Percentiles rank a stretch among this genome's conserved stretches.
phyloP scores from a whole-genome alignment of 2,113 vertebrate genomes.

The Melanerpes aurifrons region DNA sequence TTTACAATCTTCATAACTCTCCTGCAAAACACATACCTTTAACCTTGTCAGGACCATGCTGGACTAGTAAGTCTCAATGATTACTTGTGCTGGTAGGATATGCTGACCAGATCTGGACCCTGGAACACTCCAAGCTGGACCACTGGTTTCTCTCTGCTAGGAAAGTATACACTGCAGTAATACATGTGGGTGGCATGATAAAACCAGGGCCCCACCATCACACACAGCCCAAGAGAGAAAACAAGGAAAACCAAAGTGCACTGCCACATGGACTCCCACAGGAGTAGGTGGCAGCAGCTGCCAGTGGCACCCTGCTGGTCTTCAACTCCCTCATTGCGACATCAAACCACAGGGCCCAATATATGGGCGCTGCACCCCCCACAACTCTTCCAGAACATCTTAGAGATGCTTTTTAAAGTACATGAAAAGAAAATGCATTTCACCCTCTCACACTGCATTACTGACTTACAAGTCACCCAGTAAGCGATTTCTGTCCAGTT shows the following conservation, averaged over 20 bases:
- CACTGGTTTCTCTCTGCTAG: background rate
- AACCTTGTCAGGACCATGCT: background rate
- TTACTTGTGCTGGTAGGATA: background rate
- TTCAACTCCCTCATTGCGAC: background rate
- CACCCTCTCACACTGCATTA: fast-evolving
- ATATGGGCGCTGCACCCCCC: background rate
- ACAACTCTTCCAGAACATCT: background rate
- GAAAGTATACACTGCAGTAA: background rate
- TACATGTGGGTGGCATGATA: fast-evolving
- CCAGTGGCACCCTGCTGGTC: background rate
- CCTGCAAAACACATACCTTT: background rate
- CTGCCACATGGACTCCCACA: fast-evolving
- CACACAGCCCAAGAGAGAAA: background rate
- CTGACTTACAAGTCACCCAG: background rate
- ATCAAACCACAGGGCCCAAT: background rate
- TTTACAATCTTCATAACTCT: background rate
- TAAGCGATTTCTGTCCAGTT: background rate
- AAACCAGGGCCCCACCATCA: background rate
- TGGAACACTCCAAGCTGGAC: background rate
- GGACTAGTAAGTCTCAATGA: background rate
- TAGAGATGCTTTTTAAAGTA: background rate
- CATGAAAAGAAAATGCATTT: background rate
- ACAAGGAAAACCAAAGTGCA: fast-evolving
- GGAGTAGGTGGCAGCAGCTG: background rate
- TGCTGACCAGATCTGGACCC: background rate